These are phyloP conservation scores for Bimastos eiseni DNA, from an alignment of 2,888 invertebrate genomes.

Conservation along the genomic window DNA sequence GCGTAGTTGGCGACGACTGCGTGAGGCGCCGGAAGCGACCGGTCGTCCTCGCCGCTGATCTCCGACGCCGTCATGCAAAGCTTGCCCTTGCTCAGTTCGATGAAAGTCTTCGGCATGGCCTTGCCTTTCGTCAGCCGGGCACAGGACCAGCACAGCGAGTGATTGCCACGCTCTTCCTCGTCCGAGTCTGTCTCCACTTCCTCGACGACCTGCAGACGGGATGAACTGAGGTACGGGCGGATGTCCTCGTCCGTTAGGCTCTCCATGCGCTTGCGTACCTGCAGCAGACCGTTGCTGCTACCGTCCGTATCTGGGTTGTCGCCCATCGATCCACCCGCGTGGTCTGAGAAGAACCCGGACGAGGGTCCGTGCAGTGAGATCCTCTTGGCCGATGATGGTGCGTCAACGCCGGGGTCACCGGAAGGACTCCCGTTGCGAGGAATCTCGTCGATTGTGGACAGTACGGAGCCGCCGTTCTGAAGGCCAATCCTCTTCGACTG, in stretches of 20 bases:
- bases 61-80: constrained; percentile 43
- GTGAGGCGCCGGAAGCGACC: constrained; percentile 38
- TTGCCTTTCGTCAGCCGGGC: constrained; percentile 16
- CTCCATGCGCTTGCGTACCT: constrained; percentile 23
- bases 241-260: constrained; percentile 30
- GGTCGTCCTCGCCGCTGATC: constrained; percentile 33
- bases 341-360: not conserved
- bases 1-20: constrained; percentile 45
- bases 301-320: not conserved
- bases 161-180: constrained; percentile 10
- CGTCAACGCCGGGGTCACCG: not conserved
- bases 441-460: not conserved
- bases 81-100: constrained; percentile 33
- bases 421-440: not conserved
- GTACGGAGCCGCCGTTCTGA: not conserved
- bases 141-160: constrained; percentile 27
- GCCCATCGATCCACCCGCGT: not conserved
- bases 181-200: constrained; percentile 24
- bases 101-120: constrained; percentile 29
- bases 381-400: not conserved
- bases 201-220: constrained; percentile 19
- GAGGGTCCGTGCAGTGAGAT: not conserved
- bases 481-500: not conserved
- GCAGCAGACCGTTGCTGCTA: not conserved
- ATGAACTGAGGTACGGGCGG: constrained; percentile 4